Conservation (phyloP, 2,888 invertebrate genomes). For the Diarsia mendica region DNA sequence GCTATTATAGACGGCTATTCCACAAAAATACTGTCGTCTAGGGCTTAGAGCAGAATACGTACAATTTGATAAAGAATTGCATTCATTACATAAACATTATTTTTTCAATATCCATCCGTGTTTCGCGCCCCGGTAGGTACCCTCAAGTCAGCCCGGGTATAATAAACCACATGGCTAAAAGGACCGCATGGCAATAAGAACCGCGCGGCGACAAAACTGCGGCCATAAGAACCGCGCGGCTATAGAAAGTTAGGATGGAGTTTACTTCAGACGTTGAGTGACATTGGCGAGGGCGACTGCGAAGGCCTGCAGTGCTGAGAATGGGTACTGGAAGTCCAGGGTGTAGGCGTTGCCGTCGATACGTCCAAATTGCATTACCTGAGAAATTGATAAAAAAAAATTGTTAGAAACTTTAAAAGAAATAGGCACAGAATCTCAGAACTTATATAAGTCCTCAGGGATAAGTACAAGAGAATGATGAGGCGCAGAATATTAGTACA, state of each 20-base stretch:
- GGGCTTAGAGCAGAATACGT: background rate
- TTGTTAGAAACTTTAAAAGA: background rate
- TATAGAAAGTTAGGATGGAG: conserved; percentile 63
- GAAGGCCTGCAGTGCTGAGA: conserved; percentile 99
- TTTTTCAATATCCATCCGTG: conserved; percentile 4
- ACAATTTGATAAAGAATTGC: conserved; percentile 7
- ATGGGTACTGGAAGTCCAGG: conserved; percentile 99
- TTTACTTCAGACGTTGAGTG: conserved; percentile 97
- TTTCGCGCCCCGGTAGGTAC: conserved; percentile 28
- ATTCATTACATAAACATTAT: background rate
- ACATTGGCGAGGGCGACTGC: conserved; percentile 99
- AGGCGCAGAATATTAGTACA: background rate
- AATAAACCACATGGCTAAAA: conserved; percentile 61
- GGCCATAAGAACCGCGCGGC: conserved; percentile 68
- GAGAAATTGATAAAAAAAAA: too few species aligned
- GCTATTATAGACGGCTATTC: background rate
- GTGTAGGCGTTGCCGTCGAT: conserved; percentile 99
- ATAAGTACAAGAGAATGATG: background rate
- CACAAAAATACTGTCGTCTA: background rate
- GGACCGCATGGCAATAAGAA: conserved; percentile 61
- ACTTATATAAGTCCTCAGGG: background rate
- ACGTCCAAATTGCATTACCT: conserved; percentile 99
- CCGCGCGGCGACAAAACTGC: conserved; percentile 70
- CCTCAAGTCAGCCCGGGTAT: conserved; percentile 50
- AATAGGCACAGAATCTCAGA: background rate